Evolutionary conservation across 2,113 vertebrate genomes (phyloP).

Genomic region (Corvus moneduloides): DNA sequence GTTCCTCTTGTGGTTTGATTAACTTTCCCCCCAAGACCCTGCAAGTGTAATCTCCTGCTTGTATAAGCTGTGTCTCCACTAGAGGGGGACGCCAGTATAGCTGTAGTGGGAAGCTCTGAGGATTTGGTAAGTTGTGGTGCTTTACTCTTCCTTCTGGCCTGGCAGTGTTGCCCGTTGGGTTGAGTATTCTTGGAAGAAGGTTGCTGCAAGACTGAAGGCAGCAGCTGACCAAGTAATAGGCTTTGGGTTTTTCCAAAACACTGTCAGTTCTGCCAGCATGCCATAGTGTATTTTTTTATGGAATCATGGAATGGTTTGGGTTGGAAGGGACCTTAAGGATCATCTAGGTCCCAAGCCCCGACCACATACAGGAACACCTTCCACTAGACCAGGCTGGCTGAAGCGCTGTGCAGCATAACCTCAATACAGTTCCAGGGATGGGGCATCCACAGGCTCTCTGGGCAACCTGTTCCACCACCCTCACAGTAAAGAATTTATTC

Average conservation of each 20-base stretch:
- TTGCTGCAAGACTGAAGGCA: background rate
- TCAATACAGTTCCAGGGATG: background rate
- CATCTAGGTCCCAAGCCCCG: background rate
- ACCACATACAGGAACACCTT: background rate
- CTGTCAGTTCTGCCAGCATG: rapidly evolving
- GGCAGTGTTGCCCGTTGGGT: background rate
- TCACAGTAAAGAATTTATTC: background rate
- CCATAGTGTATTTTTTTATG: rapidly evolving
- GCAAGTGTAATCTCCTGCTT: background rate
- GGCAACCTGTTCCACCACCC: background rate
- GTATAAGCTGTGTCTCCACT: background rate
- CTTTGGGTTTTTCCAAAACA: background rate
- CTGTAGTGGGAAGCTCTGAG: background rate
- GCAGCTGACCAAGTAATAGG: background rate
- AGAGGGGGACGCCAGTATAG: constrained; percentile 9
- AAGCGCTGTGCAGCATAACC: background rate
- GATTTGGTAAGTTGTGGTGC: background rate
- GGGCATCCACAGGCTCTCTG: background rate
- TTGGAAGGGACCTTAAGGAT: background rate
- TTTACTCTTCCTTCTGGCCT: background rate
- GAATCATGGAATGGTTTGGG: background rate
- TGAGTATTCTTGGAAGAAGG: background rate
- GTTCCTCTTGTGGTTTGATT: background rate
- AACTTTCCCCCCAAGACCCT: background rate
- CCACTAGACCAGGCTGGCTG: background rate